phyloP scores from a whole-genome alignment of 2,888 invertebrate species.

The Scrobipalpa costella region DNA sequence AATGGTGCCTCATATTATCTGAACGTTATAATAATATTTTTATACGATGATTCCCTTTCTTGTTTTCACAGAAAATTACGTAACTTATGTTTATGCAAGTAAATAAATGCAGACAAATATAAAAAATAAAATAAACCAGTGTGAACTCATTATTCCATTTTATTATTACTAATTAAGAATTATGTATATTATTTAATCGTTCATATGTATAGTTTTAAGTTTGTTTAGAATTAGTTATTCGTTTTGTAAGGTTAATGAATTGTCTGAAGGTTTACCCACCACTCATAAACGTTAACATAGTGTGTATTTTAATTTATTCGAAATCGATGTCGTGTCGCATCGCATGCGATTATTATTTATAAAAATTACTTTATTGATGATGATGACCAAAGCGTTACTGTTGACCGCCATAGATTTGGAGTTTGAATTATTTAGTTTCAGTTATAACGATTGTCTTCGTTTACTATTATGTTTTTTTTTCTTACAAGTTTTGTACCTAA shows the following conservation, averaged over 20 bases:
- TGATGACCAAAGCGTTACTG: conserved; percentile 59
- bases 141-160: conserved; percentile 4
- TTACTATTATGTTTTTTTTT: conserved; percentile 50
- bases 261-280: conserved; percentile 40
- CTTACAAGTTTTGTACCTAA: conserved; percentile 56
- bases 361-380: conserved; percentile 29
- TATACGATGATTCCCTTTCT: neutral
- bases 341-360: conserved; percentile 30
- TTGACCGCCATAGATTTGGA: conserved; percentile 60
- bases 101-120: neutral
- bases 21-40: neutral
- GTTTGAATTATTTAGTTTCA: conserved; percentile 38
- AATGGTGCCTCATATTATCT: conserved; percentile 14
- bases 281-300: conserved; percentile 33
- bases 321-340: conserved; percentile 36
- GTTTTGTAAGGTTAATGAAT: conserved; percentile 21
- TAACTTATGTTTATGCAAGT: neutral
- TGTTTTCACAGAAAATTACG: neutral
- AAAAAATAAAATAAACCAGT: neutral
- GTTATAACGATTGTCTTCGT: conserved; percentile 21
- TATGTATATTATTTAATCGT: conserved; percentile 2
- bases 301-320: conserved; percentile 38
- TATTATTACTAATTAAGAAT: neutral
- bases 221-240: neutral
- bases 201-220: neutral